Evolutionary conservation across 2,797 vertebrate species (phyloP), one percentile per base, ranked within the genome.

Genomic region (Acipenser transmontanus): DNA sequence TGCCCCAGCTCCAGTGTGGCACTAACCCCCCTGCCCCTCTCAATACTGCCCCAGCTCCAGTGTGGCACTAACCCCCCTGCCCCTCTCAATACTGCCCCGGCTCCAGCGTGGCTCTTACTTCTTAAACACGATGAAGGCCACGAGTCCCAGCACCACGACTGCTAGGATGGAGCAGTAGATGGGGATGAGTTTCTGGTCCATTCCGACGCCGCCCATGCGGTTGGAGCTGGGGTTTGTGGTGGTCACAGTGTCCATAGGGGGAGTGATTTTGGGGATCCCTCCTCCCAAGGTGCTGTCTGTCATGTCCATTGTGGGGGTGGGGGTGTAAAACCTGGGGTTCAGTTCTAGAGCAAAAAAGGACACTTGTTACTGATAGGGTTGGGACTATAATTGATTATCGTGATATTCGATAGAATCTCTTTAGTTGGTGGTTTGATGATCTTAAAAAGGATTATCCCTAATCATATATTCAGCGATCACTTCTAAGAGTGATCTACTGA

Each of bases 151-250:
- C 52, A 97, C 91, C 75, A 96, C 94, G 0, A 95, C 97, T 0
- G 96, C 95, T 84, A 98, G 87, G 88, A 98, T 95, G 76, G 97
- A 98, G 86, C 96, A 99, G 77, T 96, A 98, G 77, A 99, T 94
- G 0, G 97, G 96, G 79, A 98, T 98, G 81, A 99, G 94, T 86
- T 94, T 97, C 85, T 97, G 93, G 0, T 92, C 80, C 1, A 91
- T 83, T 56, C 93, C 91, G 0, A 83, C 84, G 64, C 88, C 91
- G 12, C 92, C 84, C 20, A 95, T 91, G 0, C 83, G 92, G 20
- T 92, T 92, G 0, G 93, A 92, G 80, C 91, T 92, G 59, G 92
- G 85, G 79, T 90, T 89, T 66, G 90, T 73, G 0, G 92, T 95
- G 70, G 93, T 92, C n/a, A 76, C 89, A 1, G 85, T 84, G 7